Evolutionary conservation across 2,797 vertebrate genomes (phyloP).

Genomic region (Otolemur crassicaudatus): DNA sequence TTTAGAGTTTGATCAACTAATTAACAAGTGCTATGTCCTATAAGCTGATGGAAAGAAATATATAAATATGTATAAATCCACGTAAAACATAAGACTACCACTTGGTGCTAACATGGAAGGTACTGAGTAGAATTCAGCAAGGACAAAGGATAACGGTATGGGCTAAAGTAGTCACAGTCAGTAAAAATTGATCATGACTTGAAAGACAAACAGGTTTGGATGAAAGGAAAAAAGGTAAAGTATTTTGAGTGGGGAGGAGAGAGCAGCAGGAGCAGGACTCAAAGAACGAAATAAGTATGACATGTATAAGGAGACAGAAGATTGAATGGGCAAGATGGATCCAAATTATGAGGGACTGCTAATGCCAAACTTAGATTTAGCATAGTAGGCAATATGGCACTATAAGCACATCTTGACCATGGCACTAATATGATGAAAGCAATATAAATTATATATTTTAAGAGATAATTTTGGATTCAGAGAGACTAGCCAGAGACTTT

Average conservation of each 20-base stretch:
- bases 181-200: neutral
- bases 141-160: constrained; percentile 10
- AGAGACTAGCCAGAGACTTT: constrained; percentile 25
- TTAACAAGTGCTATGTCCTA: constrained; percentile 11
- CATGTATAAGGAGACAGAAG: neutral
- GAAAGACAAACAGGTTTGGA: constrained; percentile 54
- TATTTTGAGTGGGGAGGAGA: neutral
- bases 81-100: constrained; percentile 49
- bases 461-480: constrained; percentile 45
- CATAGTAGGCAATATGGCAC: neutral
- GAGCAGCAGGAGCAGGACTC: neutral
- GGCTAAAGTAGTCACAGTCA: neutral
- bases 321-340: neutral
- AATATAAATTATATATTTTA: constrained; percentile 53
- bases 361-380: constrained; percentile 28
- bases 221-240: constrained; percentile 4
- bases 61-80: constrained; percentile 50
- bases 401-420: constrained; percentile 23
- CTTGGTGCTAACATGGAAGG: neutral
- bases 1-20: constrained; percentile 49
- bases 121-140: constrained; percentile 42
- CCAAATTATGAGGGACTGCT: neutral
- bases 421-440: constrained; percentile 44
- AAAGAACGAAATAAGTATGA: neutral
- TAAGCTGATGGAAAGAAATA: constrained; percentile 22